Evolutionary conservation across 2,797 vertebrate genomes (phyloP).

Genomic region (Sebastes minor): DNA sequence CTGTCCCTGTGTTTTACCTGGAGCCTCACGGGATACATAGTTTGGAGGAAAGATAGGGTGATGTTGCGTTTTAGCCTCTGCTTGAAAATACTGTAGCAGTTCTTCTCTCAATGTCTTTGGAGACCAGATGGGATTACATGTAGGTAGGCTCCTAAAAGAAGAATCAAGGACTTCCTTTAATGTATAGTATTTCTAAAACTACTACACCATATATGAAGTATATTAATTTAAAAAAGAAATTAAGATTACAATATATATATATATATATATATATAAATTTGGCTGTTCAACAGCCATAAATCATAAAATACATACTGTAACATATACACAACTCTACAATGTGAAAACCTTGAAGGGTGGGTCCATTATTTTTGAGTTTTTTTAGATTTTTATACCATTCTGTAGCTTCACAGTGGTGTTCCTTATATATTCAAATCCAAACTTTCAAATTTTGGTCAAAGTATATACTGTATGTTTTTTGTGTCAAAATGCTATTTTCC

Average conservation of each 20-base stretch:
- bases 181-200: background rate
- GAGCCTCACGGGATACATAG: slow-evolving; percentile 53
- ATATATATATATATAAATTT: background rate
- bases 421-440: too few relatives aligned
- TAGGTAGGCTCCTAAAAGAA: slow-evolving; percentile 81
- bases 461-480: too few relatives aligned
- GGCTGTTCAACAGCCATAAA: background rate
- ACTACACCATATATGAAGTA: background rate
- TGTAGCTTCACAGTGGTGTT: too few relatives aligned
- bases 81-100: slow-evolving; percentile 79
- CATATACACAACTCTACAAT: background rate
- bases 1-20: slow-evolving; percentile 68
- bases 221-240: background rate
- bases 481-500: too few relatives aligned
- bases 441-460: too few relatives aligned
- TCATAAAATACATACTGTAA: background rate
- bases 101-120: slow-evolving; percentile 77
- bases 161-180: slow-evolving; percentile 36
- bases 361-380: too few relatives aligned
- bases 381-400: too few relatives aligned
- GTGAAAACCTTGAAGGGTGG: background rate
- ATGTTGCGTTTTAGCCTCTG: slow-evolving; percentile 80
- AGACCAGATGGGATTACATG: slow-evolving; percentile 86
- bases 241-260: background rate
- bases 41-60: slow-evolving; percentile 76